Conservation (phyloP, 2,797 vertebrate species). For the Typhlichthys subterraneus region DNA sequence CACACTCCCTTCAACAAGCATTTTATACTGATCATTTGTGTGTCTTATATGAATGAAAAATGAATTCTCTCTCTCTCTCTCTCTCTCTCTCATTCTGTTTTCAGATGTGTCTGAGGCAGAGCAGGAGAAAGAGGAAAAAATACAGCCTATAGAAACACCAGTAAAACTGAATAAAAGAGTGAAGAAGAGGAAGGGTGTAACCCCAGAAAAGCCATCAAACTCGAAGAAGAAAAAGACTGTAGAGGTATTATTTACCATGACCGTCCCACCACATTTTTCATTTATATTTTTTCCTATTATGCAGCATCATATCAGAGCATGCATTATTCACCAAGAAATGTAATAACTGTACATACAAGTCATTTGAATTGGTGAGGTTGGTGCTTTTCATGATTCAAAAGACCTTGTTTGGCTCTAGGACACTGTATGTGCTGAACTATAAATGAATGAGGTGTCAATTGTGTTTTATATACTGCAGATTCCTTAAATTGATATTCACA, state of each 20-base stretch:
- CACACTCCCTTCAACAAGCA: not conserved
- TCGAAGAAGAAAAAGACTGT: slow-evolving; percentile 56
- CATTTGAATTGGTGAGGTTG: no score
- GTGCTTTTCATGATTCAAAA: not conserved
- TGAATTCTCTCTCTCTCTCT: no score
- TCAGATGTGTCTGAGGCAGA: slow-evolving; percentile 57
- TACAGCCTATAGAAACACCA: slow-evolving; percentile 24
- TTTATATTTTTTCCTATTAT: no score
- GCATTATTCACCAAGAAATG: no score
- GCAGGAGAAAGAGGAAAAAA: slow-evolving; percentile 31
- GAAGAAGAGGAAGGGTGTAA: slow-evolving; percentile 62
- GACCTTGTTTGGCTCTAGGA: not conserved
- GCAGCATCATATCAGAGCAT: no score
- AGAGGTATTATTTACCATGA: slow-evolving; percentile 46
- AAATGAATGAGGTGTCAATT: no score
- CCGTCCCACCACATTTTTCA: no score
- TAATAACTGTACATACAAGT: no score
- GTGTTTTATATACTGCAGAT: not conserved
- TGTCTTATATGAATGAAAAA: no score
- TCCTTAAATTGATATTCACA: not conserved
- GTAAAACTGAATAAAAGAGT: slow-evolving; percentile 34
- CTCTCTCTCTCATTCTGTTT: not conserved
- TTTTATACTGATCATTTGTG: not conserved
- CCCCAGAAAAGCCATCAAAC: slow-evolving; percentile 38
- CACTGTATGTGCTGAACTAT: no score